phyloP scores from a whole-genome alignment of 2,888 invertebrate genomes.

The Mamestra brassicae region DNA sequence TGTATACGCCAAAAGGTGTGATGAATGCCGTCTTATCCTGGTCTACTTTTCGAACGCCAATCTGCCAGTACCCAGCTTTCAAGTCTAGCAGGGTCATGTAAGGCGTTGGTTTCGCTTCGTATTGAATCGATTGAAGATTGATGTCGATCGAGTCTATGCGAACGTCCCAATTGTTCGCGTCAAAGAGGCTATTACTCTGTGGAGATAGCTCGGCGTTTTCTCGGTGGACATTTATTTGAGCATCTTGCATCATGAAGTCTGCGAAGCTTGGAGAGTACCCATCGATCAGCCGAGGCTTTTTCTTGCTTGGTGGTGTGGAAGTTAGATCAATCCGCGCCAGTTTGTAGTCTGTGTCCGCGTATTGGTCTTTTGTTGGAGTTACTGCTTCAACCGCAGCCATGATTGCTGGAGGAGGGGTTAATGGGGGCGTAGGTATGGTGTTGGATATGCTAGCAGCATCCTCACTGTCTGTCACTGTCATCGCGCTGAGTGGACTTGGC shows the following conservation, averaged over 20 bases:
- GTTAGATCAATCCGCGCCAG: conserved; percentile 18
- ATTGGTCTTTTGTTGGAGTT: conserved; percentile 6
- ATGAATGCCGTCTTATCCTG: too few relatives aligned
- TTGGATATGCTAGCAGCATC: neutral
- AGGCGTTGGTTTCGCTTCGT: too few relatives aligned
- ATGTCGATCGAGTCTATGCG: neutral
- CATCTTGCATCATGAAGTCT: too few relatives aligned
- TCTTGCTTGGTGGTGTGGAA: conserved; percentile 5
- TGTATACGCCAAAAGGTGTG: too few relatives aligned
- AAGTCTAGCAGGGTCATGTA: too few relatives aligned
- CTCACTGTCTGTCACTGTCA: conserved; percentile 23
- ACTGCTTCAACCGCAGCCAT: neutral
- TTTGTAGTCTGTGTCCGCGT: conserved; percentile 13
- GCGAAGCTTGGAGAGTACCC: too few relatives aligned
- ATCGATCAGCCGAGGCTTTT: too few relatives aligned
- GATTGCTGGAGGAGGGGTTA: neutral
- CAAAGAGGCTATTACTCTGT: neutral
- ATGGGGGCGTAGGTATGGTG: conserved; percentile 2
- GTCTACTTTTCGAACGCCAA: too few relatives aligned
- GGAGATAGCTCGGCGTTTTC: neutral
- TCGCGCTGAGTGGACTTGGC: conserved; percentile 5
- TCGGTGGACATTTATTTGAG: too few relatives aligned
- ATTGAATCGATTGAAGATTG: too few relatives aligned
- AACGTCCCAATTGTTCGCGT: neutral
- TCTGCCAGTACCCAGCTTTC: too few relatives aligned